Percentiles rank a stretch among this genome's conserved stretches.
These are phyloP conservation scores for Dendroctonus ponderosae DNA, from an alignment of 1,140 invertebrate species.

Conservation along the genomic window DNA sequence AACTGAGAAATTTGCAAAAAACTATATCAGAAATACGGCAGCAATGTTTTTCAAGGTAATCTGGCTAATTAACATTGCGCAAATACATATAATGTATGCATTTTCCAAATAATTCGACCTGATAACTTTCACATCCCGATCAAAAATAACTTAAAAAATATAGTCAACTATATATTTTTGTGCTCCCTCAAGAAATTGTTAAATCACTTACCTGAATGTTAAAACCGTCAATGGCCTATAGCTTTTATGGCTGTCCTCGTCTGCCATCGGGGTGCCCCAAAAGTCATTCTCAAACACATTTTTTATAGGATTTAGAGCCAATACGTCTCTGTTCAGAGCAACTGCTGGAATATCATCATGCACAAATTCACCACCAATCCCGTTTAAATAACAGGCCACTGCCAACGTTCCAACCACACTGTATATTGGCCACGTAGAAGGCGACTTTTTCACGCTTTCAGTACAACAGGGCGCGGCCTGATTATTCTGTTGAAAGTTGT, in stretches of 20 bases:
- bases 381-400: conserved; percentile 73
- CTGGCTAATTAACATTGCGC: too few species aligned
- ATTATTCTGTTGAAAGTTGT: too few species aligned
- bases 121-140: too few species aligned
- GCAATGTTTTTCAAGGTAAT: too few species aligned
- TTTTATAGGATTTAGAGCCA: conserved; percentile 63
- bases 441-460: conserved; percentile 23
- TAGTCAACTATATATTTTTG: too few species aligned
- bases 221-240: conserved; percentile 80
- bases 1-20: too few species aligned
- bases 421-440: conserved; percentile 55
- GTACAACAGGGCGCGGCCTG: too few species aligned
- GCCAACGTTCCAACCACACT: conserved; percentile 64
- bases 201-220: conserved; percentile 71
- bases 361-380: conserved; percentile 80
- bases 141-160: too few species aligned
- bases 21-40: too few species aligned
- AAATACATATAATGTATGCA: too few species aligned
- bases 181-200: too few species aligned
- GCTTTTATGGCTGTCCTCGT: conserved; percentile 79
- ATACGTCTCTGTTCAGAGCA: conserved; percentile 79
- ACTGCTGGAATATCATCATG: conserved; percentile 90
- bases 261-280: conserved; percentile 87
- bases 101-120: too few species aligned
- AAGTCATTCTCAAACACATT: conserved; percentile 82